Evolutionary conservation across 2,888 invertebrate genomes (phyloP), one percentile per base, ranked within the genome.

Genomic region (Argyresthia goedartella): DNA sequence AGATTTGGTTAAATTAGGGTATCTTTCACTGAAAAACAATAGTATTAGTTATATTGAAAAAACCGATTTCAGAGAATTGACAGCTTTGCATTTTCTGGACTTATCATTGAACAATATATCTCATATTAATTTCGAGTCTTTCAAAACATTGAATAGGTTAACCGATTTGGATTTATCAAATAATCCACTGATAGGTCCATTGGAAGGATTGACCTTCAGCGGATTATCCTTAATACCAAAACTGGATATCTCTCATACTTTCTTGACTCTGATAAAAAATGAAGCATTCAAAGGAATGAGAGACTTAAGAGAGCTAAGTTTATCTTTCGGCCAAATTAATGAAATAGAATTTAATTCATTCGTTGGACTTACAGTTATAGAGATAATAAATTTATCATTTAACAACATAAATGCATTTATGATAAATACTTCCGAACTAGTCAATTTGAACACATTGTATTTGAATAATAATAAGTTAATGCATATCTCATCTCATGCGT

Each of bases 51-150:
- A 65, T 52, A 64, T 82, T 10, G 61, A 65, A 44, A 56, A 61
- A 42, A 61, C 69, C 44, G 55, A 69, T 39, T 72, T 80, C 49
- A 50, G 58, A 16, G 54, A 63, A 13, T 60, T 81, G 39, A 59
- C 54, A 42, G 53, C 53, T 13, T 58, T 82, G 10, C 60, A 68
- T 50, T 63, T 63, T 60, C 64, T 82, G 51, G 76, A 81, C 64
- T 53, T 81, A 33, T 73, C 79, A 11, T 57, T 69, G 48, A 82
- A 82, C 53, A 65, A 70, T 48, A 74, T 81, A 51, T 55, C 69
- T 1, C 54, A 56, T 36, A 58, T 81, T 11, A 66, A 68, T 53
- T 53, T 64, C 1, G 63, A 67, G 53, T 69, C 71, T 11, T 81
- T 81, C 55, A 52, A 57, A 43, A 60, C 64, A 1, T 54, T 79